Evolutionary conservation across 1,140 invertebrate genomes (phyloP).

Genomic region (Tribolium castaneum): DNA sequence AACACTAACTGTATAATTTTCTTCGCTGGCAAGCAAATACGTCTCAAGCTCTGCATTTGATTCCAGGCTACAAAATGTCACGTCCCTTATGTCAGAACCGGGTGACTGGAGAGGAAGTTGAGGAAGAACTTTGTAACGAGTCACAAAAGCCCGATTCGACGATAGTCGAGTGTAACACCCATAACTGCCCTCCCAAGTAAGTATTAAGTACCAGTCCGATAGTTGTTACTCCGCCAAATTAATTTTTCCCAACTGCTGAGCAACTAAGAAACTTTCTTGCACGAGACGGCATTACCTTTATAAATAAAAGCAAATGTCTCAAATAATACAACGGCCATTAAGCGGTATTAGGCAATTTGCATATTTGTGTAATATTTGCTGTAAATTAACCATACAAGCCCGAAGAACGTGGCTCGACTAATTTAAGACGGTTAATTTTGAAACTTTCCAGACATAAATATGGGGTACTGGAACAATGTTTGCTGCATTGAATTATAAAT

Average conservation of each 20-base stretch:
- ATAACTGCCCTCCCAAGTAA: slow-evolving; percentile 89
- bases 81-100: slow-evolving; percentile 80
- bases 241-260: background rate
- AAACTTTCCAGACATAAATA: slow-evolving; percentile 40
- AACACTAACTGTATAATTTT: background rate
- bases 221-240: background rate
- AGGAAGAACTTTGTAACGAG: slow-evolving; percentile 82
- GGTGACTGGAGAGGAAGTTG: slow-evolving; percentile 77
- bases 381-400: slow-evolving; percentile 35
- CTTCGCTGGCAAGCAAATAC: background rate
- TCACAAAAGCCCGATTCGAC: slow-evolving; percentile 79
- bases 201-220: slow-evolving; percentile 58
- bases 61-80: slow-evolving; percentile 85
- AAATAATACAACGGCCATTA: slow-evolving; percentile 18
- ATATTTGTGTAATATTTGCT: slow-evolving; percentile 42
- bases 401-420: slow-evolving; percentile 29
- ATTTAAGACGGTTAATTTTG: slow-evolving; percentile 29
- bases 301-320: slow-evolving; percentile 9
- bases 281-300: background rate
- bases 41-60: slow-evolving; percentile 15
- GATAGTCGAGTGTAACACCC: slow-evolving; percentile 84
- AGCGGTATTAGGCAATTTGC: slow-evolving; percentile 35
- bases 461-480: slow-evolving; percentile 10
- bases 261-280: background rate
- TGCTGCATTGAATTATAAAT: slow-evolving; percentile 30